These are phyloP conservation scores for Dynastes hyllus DNA, from an alignment of 2,888 invertebrate species.

Conservation along the genomic window DNA sequence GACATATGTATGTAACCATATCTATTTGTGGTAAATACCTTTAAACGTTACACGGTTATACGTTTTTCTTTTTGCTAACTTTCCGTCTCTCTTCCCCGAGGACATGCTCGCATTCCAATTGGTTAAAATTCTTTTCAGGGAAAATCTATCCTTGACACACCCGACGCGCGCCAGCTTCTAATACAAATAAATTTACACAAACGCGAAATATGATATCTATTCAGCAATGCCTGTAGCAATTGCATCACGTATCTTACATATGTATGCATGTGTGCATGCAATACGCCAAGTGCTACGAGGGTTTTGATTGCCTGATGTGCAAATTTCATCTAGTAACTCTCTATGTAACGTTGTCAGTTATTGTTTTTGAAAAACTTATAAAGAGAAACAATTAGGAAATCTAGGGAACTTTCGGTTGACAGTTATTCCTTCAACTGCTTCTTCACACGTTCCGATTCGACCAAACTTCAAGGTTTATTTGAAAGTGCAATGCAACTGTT, in stretches of 20 bases:
- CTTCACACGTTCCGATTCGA: no score
- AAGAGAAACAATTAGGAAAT: no score
- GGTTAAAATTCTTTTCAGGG: conserved; percentile 47
- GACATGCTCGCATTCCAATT: conserved; percentile 43
- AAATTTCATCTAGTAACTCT: no score
- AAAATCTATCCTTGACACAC: conserved; percentile 46
- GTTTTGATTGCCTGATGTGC: no score
- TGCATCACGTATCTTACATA: neutral
- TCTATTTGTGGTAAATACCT: conserved; percentile 11
- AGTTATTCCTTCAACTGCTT: no score
- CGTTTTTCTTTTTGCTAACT: conserved; percentile 10
- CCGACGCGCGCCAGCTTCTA: conserved; percentile 37
- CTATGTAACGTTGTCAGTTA: no score
- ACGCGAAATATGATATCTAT: conserved; percentile 40
- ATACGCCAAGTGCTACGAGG: no score
- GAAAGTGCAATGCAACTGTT: no score
- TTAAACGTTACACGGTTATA: neutral
- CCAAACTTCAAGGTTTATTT: no score
- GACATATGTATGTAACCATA: neutral
- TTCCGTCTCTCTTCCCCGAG: conserved; percentile 39
- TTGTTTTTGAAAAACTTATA: no score
- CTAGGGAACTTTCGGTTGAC: no score
- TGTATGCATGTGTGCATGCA: no score
- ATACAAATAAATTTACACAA: conserved; percentile 42
- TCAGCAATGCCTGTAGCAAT: neutral